Evolutionary conservation across 2,113 vertebrate genomes (phyloP), one percentile per base, ranked within the genome.

Genomic region (Corydoras sp.): DNA sequence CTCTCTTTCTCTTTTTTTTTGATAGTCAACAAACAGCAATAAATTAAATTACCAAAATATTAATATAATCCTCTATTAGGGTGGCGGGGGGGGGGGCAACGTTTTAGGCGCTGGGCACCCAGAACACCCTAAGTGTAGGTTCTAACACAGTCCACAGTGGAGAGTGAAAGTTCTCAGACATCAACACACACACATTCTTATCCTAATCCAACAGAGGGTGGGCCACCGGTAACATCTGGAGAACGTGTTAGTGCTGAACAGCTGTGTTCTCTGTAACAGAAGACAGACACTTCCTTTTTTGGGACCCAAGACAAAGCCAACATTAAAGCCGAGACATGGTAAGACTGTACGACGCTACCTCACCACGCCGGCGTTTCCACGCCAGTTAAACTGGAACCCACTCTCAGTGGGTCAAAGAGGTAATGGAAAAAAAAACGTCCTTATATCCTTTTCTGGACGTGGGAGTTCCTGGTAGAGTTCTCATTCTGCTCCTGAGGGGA

Each of bases 191-290:
- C 55, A 78, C 32, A 71, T 56, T 13, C 61, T 18, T 51, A 58
- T 68, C 43, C n/a, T 62, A 55, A 55, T 55, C 72, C 54, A n/a
- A n/a, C 32, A n/a, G 67, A 53, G 24, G 3, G n/a, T 24, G 64
- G 4, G 60, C 11, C n/a, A n/a, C 5, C 29, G 60, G 7, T 4
- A 48, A 80, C 79, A 85, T 87, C 79, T 87, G 83, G 77, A 48
- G 75, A 82, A 75, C 63, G 76, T 74, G 74, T 86, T 83, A 72
- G 24, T 68, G 51, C 74, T 60, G 68, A 82, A 80, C 76, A 81
- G 69, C 72, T 74, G 72, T 66, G 72, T 77, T 75, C 66, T 56
- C 12, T 55, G 66, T 70, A 78, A 80, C 68, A 65, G 29, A 64
- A 71, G 24, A 77, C 59, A 77, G 61, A 53, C 24, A 9, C 24